Conservation (phyloP, 1,140 invertebrate species). For the Magallana ariakensis region DNA sequence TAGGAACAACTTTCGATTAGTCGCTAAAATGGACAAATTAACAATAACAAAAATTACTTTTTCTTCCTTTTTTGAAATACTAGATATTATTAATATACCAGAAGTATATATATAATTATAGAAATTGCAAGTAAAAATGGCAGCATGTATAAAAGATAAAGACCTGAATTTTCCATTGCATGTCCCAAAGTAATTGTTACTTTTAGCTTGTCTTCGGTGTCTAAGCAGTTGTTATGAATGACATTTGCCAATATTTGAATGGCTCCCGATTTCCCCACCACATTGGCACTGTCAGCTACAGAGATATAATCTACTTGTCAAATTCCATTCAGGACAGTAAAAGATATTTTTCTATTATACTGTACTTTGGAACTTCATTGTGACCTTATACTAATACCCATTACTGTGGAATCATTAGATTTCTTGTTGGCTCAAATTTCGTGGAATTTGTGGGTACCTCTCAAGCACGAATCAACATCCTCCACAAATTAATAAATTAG, state of each 20-base stretch:
- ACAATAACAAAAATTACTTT: neutral
- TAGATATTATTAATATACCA: neutral
- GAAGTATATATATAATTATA: no score
- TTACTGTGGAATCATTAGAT: no score
- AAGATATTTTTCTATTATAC: no score
- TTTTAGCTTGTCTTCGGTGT: constrained; percentile 47
- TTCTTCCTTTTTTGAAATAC: neutral
- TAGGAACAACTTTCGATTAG: constrained; percentile 46
- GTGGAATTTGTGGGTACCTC: no score
- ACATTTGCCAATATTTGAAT: constrained; percentile 44
- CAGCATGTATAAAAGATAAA: neutral
- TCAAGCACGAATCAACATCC: no score
- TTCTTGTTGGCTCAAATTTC: no score
- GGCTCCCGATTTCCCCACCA: constrained; percentile 24
- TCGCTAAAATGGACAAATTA: constrained; percentile 42
- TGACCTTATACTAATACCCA: no score
- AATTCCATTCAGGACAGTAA: neutral
- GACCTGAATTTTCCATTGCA: constrained; percentile 53
- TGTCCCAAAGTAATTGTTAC: constrained; percentile 52
- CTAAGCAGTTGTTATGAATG: constrained; percentile 11
- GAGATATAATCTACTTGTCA: neutral
- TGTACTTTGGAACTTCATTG: no score
- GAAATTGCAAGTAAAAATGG: neutral
- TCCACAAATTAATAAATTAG: no score
- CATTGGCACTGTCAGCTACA: constrained; percentile 51